phyloP scores from a whole-genome alignment of 2,888 invertebrate species.

The Koerneria pararmatus region DNA sequence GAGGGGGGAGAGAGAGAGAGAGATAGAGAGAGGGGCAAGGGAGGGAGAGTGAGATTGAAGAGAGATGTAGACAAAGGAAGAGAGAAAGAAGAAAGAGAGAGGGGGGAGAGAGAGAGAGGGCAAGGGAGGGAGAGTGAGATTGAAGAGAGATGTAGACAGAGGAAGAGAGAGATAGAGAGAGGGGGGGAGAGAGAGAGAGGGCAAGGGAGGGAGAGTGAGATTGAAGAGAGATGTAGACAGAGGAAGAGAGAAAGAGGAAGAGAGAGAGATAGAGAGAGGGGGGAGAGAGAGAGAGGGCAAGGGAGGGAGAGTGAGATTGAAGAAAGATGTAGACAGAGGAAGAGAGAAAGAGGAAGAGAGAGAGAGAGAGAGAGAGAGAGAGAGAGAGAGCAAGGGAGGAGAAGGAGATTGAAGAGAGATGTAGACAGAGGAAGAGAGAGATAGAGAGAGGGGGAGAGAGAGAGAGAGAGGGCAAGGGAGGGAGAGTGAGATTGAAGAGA shows the following conservation, averaged over 20 bases:
- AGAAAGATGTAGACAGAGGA: constrained; percentile 2
- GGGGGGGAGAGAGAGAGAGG: no score
- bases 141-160: no score
- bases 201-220: constrained; percentile 15
- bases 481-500: constrained; percentile 11
- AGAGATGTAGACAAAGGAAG: constrained; percentile 2
- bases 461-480: constrained; percentile 13
- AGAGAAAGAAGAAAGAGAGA: no score
- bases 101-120: not conserved
- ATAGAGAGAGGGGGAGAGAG: not conserved
- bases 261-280: constrained; percentile 1
- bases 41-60: not conserved
- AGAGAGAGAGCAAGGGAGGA: no score
- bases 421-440: not conserved
- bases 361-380: no score
- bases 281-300: no score
- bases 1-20: not conserved
- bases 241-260: no score
- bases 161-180: no score
- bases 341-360: no score
- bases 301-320: constrained; percentile 1
- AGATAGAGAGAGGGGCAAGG: no score
- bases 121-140: not conserved
- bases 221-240: no score
- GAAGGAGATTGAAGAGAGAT: not conserved